Conservation (phyloP, 2,113 vertebrate genomes). For the Dolichotis patagonum region DNA sequence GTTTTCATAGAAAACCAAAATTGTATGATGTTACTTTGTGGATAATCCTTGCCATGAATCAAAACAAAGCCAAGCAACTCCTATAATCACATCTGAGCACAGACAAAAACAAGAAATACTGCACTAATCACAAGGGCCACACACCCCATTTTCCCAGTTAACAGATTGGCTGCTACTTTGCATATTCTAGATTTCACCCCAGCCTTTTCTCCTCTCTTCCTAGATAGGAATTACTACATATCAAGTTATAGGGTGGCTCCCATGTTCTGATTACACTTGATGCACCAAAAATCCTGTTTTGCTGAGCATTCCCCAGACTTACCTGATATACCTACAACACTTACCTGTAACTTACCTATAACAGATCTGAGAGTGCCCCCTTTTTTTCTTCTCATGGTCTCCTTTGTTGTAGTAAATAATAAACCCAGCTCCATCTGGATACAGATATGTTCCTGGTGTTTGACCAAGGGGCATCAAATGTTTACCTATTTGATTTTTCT, state of each 20-base stretch:
- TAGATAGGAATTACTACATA: constrained; percentile 26
- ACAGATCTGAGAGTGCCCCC: not conserved
- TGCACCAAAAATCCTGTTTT: not conserved
- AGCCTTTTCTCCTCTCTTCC: not conserved
- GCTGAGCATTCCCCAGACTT: not conserved
- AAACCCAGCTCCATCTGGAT: not conserved
- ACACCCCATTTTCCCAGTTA: not conserved
- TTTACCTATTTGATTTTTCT: constrained; percentile 55
- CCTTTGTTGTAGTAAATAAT: not conserved
- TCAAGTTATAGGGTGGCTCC: not conserved
- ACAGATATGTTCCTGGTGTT: not conserved
- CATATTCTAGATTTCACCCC: not conserved
- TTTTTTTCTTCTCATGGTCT: not conserved
- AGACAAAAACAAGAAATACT: not conserved
- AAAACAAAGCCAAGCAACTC: not conserved
- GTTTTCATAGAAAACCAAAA: constrained; percentile 2
- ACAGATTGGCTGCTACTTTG: not conserved
- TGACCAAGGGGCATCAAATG: not conserved
- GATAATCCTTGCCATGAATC: not conserved
- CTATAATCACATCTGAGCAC: not conserved
- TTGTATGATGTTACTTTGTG: not conserved
- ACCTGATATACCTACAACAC: no score
- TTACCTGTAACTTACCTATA: no score
- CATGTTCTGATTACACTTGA: not conserved
- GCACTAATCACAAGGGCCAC: not conserved